Percentiles rank a stretch among this genome's conserved stretches.
Conservation (phyloP, 2,888 invertebrate genomes). For the Protodeltote pygarga region DNA sequence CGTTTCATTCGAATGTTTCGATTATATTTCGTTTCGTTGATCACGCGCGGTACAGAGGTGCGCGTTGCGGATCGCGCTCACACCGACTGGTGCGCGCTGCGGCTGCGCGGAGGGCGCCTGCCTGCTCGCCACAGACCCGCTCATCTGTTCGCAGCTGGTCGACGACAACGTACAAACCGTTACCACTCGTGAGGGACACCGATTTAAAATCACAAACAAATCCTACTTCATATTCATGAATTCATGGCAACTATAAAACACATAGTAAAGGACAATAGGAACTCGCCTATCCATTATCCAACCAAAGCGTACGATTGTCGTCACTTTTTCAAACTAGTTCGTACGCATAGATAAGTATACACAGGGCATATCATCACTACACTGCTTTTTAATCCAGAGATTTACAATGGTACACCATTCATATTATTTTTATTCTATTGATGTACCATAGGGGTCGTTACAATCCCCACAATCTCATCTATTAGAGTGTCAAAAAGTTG, state of each 20-base stretch:
- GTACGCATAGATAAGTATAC: conserved; percentile 52
- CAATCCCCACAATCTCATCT: conserved; percentile 20
- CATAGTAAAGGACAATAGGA: conserved; percentile 51
- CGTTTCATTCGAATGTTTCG: conserved; percentile 69
- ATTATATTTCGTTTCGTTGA: conserved; percentile 61
- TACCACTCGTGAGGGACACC: conserved; percentile 62
- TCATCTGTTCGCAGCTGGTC: conserved; percentile 75
- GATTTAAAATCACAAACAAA: conserved; percentile 62
- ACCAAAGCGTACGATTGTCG: conserved; percentile 50
- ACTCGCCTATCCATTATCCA: conserved; percentile 50
- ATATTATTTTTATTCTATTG: conserved; percentile 31
- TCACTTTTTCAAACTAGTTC: conserved; percentile 63
- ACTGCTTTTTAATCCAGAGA: conserved; percentile 44
- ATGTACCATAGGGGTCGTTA: conserved; percentile 38
- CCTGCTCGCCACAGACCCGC: conserved; percentile 45
- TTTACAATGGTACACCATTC: conserved; percentile 40
- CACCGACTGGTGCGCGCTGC: conserved; percentile 67
- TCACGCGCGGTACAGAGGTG: conserved; percentile 62
- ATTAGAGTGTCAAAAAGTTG: conserved; percentile 33
- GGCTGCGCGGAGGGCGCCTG: conserved; percentile 62
- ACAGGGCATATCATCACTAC: conserved; percentile 41
- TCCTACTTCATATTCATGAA: conserved; percentile 62
- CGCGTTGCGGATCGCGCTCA: conserved; percentile 78
- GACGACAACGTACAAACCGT: conserved; percentile 63
- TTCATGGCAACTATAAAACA: conserved; percentile 46